Conservation (phyloP, 2,797 vertebrate species). For the Melanotaenia nigrans region DNA sequence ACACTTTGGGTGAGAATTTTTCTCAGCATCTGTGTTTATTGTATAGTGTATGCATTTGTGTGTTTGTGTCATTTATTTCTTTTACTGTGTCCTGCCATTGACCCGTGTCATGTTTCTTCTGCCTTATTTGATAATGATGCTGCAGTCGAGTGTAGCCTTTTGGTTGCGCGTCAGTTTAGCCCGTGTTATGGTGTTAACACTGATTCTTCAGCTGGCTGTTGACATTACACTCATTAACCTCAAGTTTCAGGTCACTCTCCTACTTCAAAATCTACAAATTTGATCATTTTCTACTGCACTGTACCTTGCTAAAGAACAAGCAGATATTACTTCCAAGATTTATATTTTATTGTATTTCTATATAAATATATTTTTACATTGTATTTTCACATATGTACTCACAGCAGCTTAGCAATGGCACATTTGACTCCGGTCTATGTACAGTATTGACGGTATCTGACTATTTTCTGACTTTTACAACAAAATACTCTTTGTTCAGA, state of each 20-base stretch:
- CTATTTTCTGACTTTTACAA: not conserved
- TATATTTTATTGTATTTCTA: not conserved
- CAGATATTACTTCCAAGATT: not conserved
- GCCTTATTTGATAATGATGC: constrained; percentile 63
- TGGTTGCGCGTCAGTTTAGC: constrained; percentile 24
- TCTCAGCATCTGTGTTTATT: constrained; percentile 7
- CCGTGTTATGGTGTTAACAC: constrained; percentile 30
- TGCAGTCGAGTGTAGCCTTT: constrained; percentile 35
- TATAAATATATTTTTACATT: not conserved
- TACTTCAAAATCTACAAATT: constrained; percentile 15
- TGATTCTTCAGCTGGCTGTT: constrained; percentile 37
- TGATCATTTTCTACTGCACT: not conserved
- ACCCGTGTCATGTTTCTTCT: constrained; percentile 53
- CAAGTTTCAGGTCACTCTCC: constrained; percentile 7
- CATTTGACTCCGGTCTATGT: not conserved
- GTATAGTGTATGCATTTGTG: constrained; percentile 21
- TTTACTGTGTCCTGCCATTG: constrained; percentile 50
- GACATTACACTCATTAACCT: constrained; percentile 39
- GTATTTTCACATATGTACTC: not conserved
- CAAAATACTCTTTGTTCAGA: not conserved
- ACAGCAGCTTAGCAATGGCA: not conserved
- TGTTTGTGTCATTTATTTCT: constrained; percentile 40
- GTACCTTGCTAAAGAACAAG: not conserved
- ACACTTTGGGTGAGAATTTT: constrained; percentile 8
- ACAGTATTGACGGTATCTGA: not conserved